Percentiles rank a stretch among this genome's conserved stretches.
Conservation (phyloP, 2,888 invertebrate species). For the Eupithecia pulchellata region DNA sequence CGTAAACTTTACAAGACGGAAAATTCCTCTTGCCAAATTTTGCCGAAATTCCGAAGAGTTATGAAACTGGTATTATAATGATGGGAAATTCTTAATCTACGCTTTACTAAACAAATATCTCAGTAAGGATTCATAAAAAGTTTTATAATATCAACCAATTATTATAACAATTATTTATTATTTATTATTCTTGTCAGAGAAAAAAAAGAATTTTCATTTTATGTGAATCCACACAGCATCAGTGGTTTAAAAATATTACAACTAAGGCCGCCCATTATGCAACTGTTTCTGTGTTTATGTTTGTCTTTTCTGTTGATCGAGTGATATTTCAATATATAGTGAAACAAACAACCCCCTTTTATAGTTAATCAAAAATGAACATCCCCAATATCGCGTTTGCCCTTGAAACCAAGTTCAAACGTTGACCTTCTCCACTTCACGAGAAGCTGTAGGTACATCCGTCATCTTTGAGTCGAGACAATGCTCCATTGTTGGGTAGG, state of each 20-base stretch:
- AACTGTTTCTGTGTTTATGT: no score
- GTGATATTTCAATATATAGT: no score
- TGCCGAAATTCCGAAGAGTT: conserved; percentile 29
- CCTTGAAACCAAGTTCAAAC: neutral
- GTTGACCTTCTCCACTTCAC: conserved; percentile 11
- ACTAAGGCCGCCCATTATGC: no score
- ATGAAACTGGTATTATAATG: conserved; percentile 34
- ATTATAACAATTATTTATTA: no score
- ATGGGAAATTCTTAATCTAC: conserved; percentile 34
- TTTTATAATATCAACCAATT: neutral
- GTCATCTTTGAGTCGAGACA: conserved; percentile 6
- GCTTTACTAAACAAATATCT: conserved; percentile 11
- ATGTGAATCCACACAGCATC: no score
- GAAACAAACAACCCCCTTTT: neutral
- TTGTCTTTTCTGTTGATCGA: no score
- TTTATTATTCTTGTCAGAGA: no score
- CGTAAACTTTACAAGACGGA: conserved; percentile 24
- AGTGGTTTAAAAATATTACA: no score
- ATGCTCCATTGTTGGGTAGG: neutral
- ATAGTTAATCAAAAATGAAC: neutral
- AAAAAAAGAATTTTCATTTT: no score
- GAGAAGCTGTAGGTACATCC: conserved; percentile 3
- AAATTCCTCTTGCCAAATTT: conserved; percentile 34
- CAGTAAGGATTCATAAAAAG: neutral
- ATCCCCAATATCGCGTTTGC: neutral